phyloP scores from a whole-genome alignment of 1,140 invertebrate species.

The Drosophila pachea region DNA sequence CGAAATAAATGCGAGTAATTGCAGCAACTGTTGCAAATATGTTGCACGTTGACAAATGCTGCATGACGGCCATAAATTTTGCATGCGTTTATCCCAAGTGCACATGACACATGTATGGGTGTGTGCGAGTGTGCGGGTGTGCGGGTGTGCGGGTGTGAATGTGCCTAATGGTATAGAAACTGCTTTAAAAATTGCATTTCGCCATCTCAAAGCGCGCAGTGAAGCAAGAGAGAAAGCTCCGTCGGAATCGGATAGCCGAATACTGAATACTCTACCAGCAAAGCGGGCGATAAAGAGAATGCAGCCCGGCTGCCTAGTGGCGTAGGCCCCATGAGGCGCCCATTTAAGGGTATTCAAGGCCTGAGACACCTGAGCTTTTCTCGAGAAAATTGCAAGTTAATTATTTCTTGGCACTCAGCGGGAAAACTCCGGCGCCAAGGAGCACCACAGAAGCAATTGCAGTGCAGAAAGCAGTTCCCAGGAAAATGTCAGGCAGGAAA shows the following conservation, averaged over 20 bases:
- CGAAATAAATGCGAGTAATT: slow-evolving; percentile 61
- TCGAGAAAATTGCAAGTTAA: slow-evolving; percentile 2
- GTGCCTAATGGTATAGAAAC: background rate
- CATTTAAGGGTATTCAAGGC: background rate
- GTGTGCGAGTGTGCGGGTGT: background rate
- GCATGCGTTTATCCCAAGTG: slow-evolving; percentile 26
- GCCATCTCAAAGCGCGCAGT: slow-evolving; percentile 2
- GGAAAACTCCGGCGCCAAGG: background rate
- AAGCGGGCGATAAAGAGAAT: no score
- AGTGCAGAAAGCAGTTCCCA: background rate
- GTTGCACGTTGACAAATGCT: background rate
- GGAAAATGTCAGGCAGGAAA: background rate
- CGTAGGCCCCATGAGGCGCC: no score
- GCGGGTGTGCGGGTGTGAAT: background rate
- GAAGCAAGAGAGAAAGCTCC: background rate
- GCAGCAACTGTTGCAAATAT: slow-evolving; percentile 45
- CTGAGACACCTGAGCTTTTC: background rate
- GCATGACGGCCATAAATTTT: slow-evolving; percentile 39
- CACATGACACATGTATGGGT: background rate
- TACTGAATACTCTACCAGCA: background rate
- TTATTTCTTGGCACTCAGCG: background rate
- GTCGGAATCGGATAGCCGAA: background rate
- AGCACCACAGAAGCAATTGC: background rate
- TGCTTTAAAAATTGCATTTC: slow-evolving; percentile 7
- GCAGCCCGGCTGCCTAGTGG: no score